Percentiles rank a stretch among this genome's conserved stretches.
These are phyloP conservation scores for Zele albiditarsus DNA, from an alignment of 2,888 invertebrate species.

Conservation along the genomic window DNA sequence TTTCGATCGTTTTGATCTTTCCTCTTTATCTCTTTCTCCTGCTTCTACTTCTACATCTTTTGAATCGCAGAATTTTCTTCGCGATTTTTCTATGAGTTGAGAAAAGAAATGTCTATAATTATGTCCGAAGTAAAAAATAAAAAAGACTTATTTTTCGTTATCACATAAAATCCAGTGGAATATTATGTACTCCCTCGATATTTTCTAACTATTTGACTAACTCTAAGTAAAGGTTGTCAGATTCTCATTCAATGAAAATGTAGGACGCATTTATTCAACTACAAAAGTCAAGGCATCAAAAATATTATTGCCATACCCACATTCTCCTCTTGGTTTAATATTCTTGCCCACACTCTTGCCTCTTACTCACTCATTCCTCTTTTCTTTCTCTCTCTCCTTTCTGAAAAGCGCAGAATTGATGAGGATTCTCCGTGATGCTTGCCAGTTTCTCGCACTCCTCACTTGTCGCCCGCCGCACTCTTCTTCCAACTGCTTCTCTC, in stretches of 20 bases:
- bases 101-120: too few species aligned
- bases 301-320: slow-evolving; percentile 29
- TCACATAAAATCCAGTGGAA: too few species aligned
- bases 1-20: slow-evolving; percentile 1
- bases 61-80: background rate
- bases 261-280: background rate
- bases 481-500: slow-evolving; percentile 25
- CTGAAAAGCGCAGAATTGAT: slow-evolving; percentile 11
- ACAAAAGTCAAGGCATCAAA: background rate
- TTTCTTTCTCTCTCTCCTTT: slow-evolving; percentile 32
- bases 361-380: background rate
- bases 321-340: slow-evolving; percentile 15
- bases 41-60: background rate
- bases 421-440: background rate
- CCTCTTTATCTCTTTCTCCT: background rate
- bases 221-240: too few species aligned
- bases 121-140: too few species aligned
- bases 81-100: too few species aligned
- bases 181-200: too few species aligned
- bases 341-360: slow-evolving; percentile 16
- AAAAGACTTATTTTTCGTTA: too few species aligned
- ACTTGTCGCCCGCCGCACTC: slow-evolving; percentile 6
- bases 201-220: too few species aligned
- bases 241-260: background rate
- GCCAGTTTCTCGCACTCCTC: background rate